Base-by-base conservation (phyloP, 1,140 invertebrate species). In the Leguminivora glycinivorella region DNA sequence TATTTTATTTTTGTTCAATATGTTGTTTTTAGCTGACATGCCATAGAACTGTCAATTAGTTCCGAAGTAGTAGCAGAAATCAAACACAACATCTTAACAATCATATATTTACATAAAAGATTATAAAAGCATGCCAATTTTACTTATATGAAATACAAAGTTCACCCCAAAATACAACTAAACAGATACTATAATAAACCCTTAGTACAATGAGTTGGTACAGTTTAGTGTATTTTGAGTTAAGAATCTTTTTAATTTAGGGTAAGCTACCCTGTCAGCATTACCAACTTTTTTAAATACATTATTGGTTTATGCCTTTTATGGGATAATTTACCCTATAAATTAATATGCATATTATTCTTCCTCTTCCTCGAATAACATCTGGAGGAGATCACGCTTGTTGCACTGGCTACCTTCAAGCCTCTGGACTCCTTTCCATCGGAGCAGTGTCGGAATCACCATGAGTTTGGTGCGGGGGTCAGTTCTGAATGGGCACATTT, bases 391-490 rank as follows among this genome's bases (percentile, higher is more conserved):
- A 25, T 95, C 95, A 67, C 90, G 74, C 70, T 95, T 94, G 56
- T 93, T 92, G 77, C 94, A 95, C 72, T 95, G 93, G 69, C 94
- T 93, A 26, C 95, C 96, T 84, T 96, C 94, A 9, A 97, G 82
- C 69, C 94, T 93, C 82, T 96, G 95, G 1, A 95, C 94, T 1
- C 93, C 93, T 75, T 94, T 94, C 95, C 95, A 97, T 81, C 92
- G 92, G 29, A 94, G 87, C 12, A 97, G 82, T 0, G 96, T 96
- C 0, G 96, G 96, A 56, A 97, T 90, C 19, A 95, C 95, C 74
- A 95, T 93, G 52, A 97, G 83, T 76, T 93, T 93, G 0, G 94
- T 94, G 52, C 93, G 93, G 56, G 89, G 78, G 83, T 96, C 94
- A 60, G 94, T 95, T 67, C 96, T 93, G 81, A 96, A 97, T 29